Evolutionary conservation across 1,140 invertebrate species (phyloP).

Genomic region (Drosophila aff.): DNA sequence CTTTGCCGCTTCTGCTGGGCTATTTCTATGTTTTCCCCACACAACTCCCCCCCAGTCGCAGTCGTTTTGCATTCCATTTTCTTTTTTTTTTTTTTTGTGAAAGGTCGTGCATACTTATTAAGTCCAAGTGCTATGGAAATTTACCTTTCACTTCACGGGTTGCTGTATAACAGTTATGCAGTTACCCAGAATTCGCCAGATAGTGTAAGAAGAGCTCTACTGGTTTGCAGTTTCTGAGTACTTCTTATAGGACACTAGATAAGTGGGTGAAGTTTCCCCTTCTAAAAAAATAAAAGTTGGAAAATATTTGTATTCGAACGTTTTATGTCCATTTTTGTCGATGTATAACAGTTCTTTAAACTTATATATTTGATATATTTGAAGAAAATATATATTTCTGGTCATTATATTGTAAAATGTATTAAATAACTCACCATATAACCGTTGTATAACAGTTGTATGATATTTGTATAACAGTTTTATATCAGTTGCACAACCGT

Average conservation of each 20-base stretch:
- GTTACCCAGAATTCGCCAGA: conserved; percentile 19
- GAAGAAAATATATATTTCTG: neutral
- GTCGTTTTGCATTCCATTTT: conserved; percentile 6
- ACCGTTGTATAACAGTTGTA: neutral
- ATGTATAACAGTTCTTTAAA: neutral
- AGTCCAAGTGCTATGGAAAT: conserved; percentile 48
- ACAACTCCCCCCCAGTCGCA: neutral
- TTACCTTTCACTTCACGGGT: conserved; percentile 62
- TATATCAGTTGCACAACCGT: neutral
- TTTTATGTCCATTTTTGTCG: rapidly evolving
- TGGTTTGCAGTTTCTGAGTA: neutral
- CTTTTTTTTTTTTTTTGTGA: conserved; percentile 49
- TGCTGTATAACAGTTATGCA: conserved; percentile 18
- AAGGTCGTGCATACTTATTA: conserved; percentile 65
- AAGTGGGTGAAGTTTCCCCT: neutral
- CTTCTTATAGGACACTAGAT: neutral
- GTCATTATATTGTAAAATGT: neutral
- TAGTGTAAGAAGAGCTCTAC: neutral
- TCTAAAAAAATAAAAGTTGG: neutral
- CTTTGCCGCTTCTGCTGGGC: conserved; percentile 21
- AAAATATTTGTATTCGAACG: neutral
- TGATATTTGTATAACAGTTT: neutral
- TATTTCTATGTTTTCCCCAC: conserved; percentile 8
- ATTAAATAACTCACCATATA: neutral
- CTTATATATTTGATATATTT: neutral